Conservation (phyloP, 2,888 invertebrate genomes). For the Glomeris marginata region DNA sequence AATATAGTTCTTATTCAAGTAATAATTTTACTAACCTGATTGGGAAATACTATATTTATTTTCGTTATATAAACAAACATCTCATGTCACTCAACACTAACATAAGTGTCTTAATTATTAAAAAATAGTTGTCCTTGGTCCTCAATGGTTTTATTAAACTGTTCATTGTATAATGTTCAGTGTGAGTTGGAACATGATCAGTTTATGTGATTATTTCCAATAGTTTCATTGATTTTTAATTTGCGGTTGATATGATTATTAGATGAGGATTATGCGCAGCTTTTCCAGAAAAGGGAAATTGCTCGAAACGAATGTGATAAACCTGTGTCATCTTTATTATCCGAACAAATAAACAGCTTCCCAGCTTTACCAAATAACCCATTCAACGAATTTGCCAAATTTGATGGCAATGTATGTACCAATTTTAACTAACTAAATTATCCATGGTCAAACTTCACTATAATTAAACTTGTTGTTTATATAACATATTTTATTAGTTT, state of each 20-base stretch:
- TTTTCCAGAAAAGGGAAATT: constrained; percentile 35
- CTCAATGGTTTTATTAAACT: neutral
- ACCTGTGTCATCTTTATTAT: constrained; percentile 43
- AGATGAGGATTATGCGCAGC: constrained; percentile 42
- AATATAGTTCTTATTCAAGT: too few species aligned
- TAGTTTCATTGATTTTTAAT: neutral
- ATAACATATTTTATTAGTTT: too few species aligned
- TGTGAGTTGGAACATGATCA: neutral
- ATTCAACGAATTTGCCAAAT: constrained; percentile 76
- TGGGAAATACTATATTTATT: too few species aligned
- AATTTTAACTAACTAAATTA: neutral
- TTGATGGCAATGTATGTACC: constrained; percentile 55
- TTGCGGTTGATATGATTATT: constrained; percentile 2
- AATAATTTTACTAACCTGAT: too few species aligned
- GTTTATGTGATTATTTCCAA: neutral
- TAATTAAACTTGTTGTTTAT: too few species aligned
- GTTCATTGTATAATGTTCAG: neutral
- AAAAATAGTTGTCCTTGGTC: neutral
- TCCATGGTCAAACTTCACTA: too few species aligned
- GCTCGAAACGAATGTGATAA: constrained; percentile 28
- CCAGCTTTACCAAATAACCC: constrained; percentile 67
- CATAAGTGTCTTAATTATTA: neutral
- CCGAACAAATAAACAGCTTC: constrained; percentile 58
- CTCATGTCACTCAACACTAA: too few species aligned
- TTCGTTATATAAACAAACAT: too few species aligned